These are phyloP conservation scores for Corythornis madagascariensis DNA, from an alignment of 2,113 vertebrate species.

Conservation along the genomic window DNA sequence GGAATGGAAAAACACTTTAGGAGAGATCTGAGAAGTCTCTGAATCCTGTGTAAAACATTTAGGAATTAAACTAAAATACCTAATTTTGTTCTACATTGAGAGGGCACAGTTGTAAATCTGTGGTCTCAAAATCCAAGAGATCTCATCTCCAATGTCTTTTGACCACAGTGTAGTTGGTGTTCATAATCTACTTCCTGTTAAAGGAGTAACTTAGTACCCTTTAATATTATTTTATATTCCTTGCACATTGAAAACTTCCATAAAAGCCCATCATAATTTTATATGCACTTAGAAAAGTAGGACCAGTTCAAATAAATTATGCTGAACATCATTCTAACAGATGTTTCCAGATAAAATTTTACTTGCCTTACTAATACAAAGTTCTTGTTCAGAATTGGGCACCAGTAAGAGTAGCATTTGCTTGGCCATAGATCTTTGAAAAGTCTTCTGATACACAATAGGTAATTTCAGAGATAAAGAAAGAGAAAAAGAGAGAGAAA, in stretches of 20 bases:
- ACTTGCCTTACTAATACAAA: neutral
- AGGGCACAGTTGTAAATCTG: neutral
- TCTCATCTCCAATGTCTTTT: neutral
- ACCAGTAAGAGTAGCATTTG: neutral
- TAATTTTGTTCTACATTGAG: neutral
- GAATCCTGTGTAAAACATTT: neutral
- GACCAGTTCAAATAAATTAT: neutral
- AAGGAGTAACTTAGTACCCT: neutral
- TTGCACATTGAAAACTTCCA: neutral
- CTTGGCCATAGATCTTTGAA: neutral
- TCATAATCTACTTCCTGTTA: neutral
- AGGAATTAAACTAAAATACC: neutral
- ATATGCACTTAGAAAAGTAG: neutral
- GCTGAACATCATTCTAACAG: neutral
- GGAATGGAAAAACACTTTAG: neutral
- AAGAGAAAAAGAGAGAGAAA: neutral
- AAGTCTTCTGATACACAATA: neutral
- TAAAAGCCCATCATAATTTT: neutral
- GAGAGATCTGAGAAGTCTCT: neutral
- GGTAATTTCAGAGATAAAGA: constrained; percentile 18
- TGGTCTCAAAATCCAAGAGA: neutral
- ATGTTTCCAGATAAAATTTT: neutral
- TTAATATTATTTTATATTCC: neutral
- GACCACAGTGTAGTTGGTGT: neutral
- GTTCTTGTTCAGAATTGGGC: neutral